A percentile compares a stretch with the other conserved stretches of the same genome.
phyloP scores from a whole-genome alignment of 2,888 invertebrate genomes.

The Clivina fossor region DNA sequence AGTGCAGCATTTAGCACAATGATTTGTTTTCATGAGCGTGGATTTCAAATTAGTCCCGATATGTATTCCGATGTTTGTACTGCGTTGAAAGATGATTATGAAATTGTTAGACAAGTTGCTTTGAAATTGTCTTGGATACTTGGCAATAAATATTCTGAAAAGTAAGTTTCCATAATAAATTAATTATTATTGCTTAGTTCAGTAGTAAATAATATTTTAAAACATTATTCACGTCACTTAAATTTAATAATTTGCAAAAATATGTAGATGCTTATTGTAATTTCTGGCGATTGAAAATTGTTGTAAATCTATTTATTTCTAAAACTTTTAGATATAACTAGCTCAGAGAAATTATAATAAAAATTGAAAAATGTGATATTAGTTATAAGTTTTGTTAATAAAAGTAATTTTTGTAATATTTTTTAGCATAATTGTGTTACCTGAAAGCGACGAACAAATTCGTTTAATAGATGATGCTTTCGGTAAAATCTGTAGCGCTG shows the following conservation, averaged over 20 bases:
- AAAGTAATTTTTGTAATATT: no score
- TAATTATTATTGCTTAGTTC: no score
- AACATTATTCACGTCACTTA: no score
- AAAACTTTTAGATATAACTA: no score
- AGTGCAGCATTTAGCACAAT: slow-evolving; percentile 86
- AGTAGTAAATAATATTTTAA: no score
- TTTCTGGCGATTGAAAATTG: no score
- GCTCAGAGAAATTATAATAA: no score
- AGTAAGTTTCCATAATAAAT: slow-evolving; percentile 57
- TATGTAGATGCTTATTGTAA: no score
- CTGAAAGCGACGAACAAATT: slow-evolving; percentile 79
- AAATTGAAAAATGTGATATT: slow-evolving; percentile 2
- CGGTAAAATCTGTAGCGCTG: slow-evolving; percentile 88
- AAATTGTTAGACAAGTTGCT: slow-evolving; percentile 86
- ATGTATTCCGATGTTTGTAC: slow-evolving; percentile 71
- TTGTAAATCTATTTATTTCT: no score
- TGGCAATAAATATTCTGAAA: slow-evolving; percentile 84
- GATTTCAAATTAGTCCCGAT: slow-evolving; percentile 72
- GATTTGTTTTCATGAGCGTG: slow-evolving; percentile 79
- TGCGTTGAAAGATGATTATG: slow-evolving; percentile 88
- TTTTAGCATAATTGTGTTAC: slow-evolving; percentile 66
- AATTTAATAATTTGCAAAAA: no score
- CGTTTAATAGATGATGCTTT: slow-evolving; percentile 95
- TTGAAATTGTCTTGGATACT: slow-evolving; percentile 83
- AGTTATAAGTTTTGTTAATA: no score